Conservation (phyloP, 1,140 invertebrate genomes). For the Dermatophagoides farinae region DNA sequence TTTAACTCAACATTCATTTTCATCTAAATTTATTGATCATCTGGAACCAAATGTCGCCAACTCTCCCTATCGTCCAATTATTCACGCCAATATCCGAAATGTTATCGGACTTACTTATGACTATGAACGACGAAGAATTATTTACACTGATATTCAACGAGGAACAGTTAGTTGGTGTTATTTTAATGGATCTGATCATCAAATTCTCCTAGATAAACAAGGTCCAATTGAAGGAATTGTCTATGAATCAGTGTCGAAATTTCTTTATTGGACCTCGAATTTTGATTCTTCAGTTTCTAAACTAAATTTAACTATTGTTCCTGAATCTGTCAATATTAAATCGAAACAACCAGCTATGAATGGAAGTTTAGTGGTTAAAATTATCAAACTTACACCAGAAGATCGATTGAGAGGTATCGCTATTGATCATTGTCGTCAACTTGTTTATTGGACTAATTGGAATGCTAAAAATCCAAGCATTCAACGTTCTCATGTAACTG, state of each 20-base stretch:
- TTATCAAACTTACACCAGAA: constrained; percentile 40
- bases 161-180: constrained; percentile 59
- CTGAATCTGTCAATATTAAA: neutral
- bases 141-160: constrained; percentile 67
- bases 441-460: constrained; percentile 65
- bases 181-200: constrained; percentile 54
- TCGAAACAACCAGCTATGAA: neutral
- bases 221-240: constrained; percentile 63
- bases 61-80: constrained; percentile 49
- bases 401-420: constrained; percentile 65
- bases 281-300: constrained; percentile 49
- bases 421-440: constrained; percentile 48
- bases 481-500: constrained; percentile 40
- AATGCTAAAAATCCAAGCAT: constrained; percentile 43
- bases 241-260: constrained; percentile 39
- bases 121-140: constrained; percentile 43
- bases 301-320: constrained; percentile 27
- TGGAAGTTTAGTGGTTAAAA: constrained; percentile 27
- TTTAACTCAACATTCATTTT: neutral
- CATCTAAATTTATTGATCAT: neutral
- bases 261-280: constrained; percentile 67
- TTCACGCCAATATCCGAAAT: constrained; percentile 49
- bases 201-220: constrained; percentile 43
- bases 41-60: constrained; percentile 27
- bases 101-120: constrained; percentile 63